phyloP scores from a whole-genome alignment of 2,888 invertebrate genomes.

The Trichopria drosophilae region DNA sequence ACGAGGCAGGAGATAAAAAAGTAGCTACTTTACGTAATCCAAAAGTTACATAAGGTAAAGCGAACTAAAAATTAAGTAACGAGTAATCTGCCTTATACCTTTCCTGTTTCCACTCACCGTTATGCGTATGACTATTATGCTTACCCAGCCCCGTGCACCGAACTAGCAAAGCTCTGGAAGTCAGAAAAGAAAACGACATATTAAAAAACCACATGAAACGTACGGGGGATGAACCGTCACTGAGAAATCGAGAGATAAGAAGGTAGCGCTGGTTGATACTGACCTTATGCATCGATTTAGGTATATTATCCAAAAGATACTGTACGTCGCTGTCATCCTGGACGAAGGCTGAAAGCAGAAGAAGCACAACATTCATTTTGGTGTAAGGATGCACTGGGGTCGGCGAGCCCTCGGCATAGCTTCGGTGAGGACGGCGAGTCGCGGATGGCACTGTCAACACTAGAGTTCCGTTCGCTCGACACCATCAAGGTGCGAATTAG shows the following conservation, averaged over 20 bases:
- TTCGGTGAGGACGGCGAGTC: too few species aligned
- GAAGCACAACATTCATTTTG: neutral
- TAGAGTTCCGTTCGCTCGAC: too few species aligned
- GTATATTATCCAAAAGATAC: conserved; percentile 69
- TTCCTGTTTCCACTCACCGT: conserved; percentile 46
- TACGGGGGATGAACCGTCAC: too few species aligned
- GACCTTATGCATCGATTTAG: conserved; percentile 63
- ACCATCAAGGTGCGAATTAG: too few species aligned
- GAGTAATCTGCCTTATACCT: too few species aligned
- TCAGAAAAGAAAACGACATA: conserved; percentile 21
- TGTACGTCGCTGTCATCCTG: conserved; percentile 71
- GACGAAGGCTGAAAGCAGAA: conserved; percentile 65
- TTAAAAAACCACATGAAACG: conserved; percentile 13
- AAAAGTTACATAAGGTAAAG: too few species aligned
- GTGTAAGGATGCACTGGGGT: neutral
- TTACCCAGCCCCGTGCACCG: conserved; percentile 53
- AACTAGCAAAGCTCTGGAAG: conserved; percentile 51
- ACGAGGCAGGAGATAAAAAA: too few species aligned
- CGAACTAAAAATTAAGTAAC: too few species aligned
- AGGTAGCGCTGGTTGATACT: conserved; percentile 20
- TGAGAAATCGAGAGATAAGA: conserved; percentile 1
- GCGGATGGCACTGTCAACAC: too few species aligned
- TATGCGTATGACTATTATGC: conserved; percentile 42
- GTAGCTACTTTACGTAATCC: too few species aligned
- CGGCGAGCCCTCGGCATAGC: too few species aligned